Base-by-base conservation (phyloP, 2,797 vertebrate species). In the Anniella stebbinsi region DNA sequence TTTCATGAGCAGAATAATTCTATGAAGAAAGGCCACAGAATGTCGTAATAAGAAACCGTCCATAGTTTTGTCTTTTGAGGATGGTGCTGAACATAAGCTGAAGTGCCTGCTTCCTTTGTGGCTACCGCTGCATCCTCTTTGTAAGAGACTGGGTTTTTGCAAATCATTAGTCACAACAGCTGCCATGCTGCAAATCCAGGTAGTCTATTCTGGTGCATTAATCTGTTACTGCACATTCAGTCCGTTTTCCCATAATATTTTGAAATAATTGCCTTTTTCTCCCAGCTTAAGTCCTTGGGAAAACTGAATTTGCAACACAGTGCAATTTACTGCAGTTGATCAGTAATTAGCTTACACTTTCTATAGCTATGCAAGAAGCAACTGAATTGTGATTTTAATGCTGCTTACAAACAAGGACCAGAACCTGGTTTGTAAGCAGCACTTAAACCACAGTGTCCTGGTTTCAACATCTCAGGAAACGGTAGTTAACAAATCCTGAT, bases 81-180 rank as follows among this genome's bases (percentile, higher is more conserved):
- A 78, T 78, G 81, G 88, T 94, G 91, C 95, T 90, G 92, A 93
- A 86, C 72, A 4, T 3, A 91, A 89, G 86, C 92, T 93, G 89
- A 92, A 93, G 93, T 88, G 88, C 94, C 92, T 92, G 87, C 92
- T 97, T 97, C 96, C 96, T 96, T 86, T 97, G 96, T 94, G 97
- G 96, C 96, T 96, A 95, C 91, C 63, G 54, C 92, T 95, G 41
- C 92, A 96, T 96, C 97, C 96, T 96, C 91, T 96, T 95, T 96
- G 86, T 92, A 94, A 90, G 91, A 94, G 93, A 97, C 94, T 82
- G 89, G 87, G 72, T 92, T 95, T 93, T 91, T 95, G 91, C 92
- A 81, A 93, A 76, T 90, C 93, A 93, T 95, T 94, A 93, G 80
- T 97, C 93, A 90, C 94, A 95, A 95, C 93, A 1, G 94, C 94